Conservation (phyloP, 1,140 invertebrate species). For the Drosophila pallidifrons region DNA sequence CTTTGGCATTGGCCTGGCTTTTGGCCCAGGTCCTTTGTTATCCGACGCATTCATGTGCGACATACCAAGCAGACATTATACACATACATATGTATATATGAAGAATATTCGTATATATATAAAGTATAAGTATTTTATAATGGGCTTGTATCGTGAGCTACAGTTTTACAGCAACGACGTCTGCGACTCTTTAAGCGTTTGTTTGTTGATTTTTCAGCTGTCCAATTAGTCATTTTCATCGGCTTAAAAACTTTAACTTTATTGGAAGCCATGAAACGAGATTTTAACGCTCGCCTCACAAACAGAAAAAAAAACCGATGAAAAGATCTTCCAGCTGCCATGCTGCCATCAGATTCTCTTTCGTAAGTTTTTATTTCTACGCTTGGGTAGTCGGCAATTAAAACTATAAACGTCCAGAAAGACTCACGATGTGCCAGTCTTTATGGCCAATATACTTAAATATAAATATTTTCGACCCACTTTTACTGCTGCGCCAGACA, state of each 20-base stretch:
- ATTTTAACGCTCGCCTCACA: constrained; percentile 61
- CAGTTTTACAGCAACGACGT: constrained; percentile 34
- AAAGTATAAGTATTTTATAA: constrained; percentile 45
- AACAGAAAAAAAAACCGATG: neutral
- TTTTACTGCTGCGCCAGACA: constrained; percentile 43
- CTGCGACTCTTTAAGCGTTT: constrained; percentile 39
- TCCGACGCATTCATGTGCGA: constrained; percentile 72
- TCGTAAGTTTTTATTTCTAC: constrained; percentile 2
- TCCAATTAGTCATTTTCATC: constrained; percentile 81
- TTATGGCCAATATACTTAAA: constrained; percentile 62
- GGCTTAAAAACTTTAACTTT: constrained; percentile 56
- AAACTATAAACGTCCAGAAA: constrained; percentile 53
- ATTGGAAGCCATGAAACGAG: constrained; percentile 60
- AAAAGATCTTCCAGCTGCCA: constrained; percentile 10
- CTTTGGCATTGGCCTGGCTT: constrained; percentile 55
- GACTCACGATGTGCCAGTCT: constrained; percentile 42
- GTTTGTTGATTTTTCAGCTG: constrained; percentile 74
- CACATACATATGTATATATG: neutral
- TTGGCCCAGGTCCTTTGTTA: constrained; percentile 44
- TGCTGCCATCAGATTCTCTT: neutral
- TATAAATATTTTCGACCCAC: constrained; percentile 49
- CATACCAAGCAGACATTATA: constrained; percentile 57
- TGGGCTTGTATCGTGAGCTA: constrained; percentile 28
- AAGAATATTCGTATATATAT: constrained; percentile 19
- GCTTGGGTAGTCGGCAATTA: constrained; percentile 50